Base-by-base conservation (phyloP, 2,113 vertebrate species). In the Taurulus bubalis region DNA sequence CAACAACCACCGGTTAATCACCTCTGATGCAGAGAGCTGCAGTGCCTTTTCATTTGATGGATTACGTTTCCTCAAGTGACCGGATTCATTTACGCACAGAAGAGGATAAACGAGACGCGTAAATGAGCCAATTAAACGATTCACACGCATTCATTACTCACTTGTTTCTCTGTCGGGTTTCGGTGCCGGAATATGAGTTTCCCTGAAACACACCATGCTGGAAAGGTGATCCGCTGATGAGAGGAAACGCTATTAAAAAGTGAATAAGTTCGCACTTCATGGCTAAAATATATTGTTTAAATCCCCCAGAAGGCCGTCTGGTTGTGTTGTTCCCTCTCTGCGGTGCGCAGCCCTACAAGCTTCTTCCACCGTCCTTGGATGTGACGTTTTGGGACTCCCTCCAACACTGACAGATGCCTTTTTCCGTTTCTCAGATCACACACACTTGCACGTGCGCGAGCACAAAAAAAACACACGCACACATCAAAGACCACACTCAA, bases 141-240 rank as follows among this genome's bases (percentile, higher is more conserved):
- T n/a, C n/a, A n/a, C 0, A 28, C 1, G 26, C 30, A 26, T 42
- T 2, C 4, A 16, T 56, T 20, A 92, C 95, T 95, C 79, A 95
- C 95, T 95, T 95, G 49, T 92, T 95, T 51, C 92, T 91, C 55
- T 92, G 95, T 34, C 89, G 87, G 1, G 90, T 79, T 42, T 86
- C 90, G 9, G 83, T 24, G 75, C 82, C 85, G 67, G 94, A 89
- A 30, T 91, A 89, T 0, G 92, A 66, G 10, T 73, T 81, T 20
- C 93, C 93, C 42, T 93, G 93, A 75, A 93, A 94, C 80, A 94
- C 66, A 85, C 24, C 94, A 47, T 90, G 88, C 3, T 87, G 90
- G 49, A 94, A 92, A 59, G 93, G 94, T 34, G 93, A 75, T 22
- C 86, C 94, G 51, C 15, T 12, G 45, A 91, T 82, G 8, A 92